A percentile compares a stretch with the other conserved stretches of the same genome.
phyloP scores from a whole-genome alignment of 64 coral and sea anemone genomes.

The Actinia tenebrosa region DNA sequence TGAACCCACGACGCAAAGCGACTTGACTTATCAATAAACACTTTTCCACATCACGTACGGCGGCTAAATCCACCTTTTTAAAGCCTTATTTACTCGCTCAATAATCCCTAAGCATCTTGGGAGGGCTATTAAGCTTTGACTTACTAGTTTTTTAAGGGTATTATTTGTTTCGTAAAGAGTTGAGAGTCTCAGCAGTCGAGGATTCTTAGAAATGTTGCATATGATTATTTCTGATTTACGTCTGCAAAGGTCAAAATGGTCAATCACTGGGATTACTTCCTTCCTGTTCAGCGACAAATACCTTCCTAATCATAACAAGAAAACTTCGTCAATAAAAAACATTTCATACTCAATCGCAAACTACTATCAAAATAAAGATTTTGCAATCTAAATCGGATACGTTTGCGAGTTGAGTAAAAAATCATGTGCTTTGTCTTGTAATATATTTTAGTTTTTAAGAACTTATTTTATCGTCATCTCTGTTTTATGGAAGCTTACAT shows the following conservation, averaged over 20 bases:
- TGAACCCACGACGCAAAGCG: neutral
- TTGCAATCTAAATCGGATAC: too few species aligned
- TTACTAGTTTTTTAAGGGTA: neutral
- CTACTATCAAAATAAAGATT: neutral
- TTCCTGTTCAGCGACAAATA: conserved; percentile 22
- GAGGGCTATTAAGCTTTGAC: neutral
- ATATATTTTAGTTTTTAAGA: too few species aligned
- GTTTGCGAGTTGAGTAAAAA: too few species aligned
- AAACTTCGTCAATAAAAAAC: neutral
- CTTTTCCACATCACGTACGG: neutral
- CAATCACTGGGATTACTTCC: conserved; percentile 8
- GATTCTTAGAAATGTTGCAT: conserved; percentile 10
- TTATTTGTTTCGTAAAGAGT: neutral
- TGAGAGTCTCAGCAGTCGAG: neutral
- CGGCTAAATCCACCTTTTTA: neutral
- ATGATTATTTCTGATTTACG: neutral
- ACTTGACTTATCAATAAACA: neutral
- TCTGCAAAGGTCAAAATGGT: conserved; percentile 16
- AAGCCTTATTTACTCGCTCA: neutral
- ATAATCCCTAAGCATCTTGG: neutral
- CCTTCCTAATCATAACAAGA: conserved; percentile 2
- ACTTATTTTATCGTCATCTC: neutral
- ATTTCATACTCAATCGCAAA: neutral
- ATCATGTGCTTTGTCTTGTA: too few species aligned
- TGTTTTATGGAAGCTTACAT: neutral